Evolutionary conservation across 2,888 invertebrate genomes (phyloP).

Genomic region (Eilema depressum): DNA sequence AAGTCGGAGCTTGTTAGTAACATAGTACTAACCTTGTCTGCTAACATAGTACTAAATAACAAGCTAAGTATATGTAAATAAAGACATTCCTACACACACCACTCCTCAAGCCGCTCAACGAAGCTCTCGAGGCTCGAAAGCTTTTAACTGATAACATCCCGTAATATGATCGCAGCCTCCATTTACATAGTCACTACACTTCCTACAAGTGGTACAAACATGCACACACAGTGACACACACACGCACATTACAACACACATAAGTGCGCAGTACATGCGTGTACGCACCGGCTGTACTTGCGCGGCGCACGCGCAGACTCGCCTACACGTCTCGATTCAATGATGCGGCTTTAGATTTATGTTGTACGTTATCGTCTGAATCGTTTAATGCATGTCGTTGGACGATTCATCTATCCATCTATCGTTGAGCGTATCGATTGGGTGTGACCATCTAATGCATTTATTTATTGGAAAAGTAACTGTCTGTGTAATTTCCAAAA

Average conservation of each 20-base stretch:
- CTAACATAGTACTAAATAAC: too few relatives aligned
- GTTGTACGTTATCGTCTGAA: not conserved
- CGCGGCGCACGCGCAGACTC: not conserved
- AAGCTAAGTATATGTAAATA: not conserved
- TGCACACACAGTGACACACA: not conserved
- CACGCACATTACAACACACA: not conserved
- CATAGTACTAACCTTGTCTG: too few relatives aligned
- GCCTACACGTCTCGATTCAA: not conserved
- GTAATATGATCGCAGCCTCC: slow-evolving; percentile 6
- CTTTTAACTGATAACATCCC: slow-evolving; percentile 5
- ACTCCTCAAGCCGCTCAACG: not conserved
- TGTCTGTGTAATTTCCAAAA: too few relatives aligned
- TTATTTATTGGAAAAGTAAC: too few relatives aligned
- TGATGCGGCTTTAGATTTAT: not conserved
- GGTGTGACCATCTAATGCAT: not conserved
- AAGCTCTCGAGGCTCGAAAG: slow-evolving; percentile 1
- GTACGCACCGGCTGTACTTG: not conserved
- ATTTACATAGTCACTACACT: slow-evolving; percentile 12
- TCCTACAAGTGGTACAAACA: not conserved
- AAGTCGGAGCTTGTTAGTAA: too few relatives aligned
- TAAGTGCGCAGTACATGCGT: not conserved
- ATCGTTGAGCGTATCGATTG: not conserved
- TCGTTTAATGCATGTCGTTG: not conserved
- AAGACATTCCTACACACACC: not conserved
- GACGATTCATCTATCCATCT: not conserved